Base-by-base conservation (phyloP, 2,888 invertebrate genomes). In the Polyommatus icarus region DNA sequence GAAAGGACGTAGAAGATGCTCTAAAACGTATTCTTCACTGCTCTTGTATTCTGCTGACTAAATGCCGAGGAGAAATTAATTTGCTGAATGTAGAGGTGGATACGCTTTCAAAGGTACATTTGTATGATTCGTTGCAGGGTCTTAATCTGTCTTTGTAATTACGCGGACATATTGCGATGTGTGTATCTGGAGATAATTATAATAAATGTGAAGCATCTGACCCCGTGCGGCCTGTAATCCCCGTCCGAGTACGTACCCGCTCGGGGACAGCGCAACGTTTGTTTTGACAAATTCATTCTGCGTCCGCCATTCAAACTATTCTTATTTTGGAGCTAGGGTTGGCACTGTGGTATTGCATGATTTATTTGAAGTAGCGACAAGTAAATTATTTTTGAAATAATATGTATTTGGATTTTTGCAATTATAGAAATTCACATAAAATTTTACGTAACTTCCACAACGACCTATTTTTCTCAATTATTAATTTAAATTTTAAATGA, bases 251-350 rank as follows among this genome's bases (percentile, higher is more conserved):
- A 18, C 32, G 40, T 40, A 40, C 73, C 40, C 73, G 73, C 54
- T 67, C 29, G 75, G 75, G 79, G 79, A 78, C 80, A 77, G 82
- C 79, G 80, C 78, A 85, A 87, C 86, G 89, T 87, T 87, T 90
- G 91, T 93, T 92, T 92, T 93, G 92, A 93, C 92, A 93, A 93
- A 93, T 92, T 92, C 86, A 92, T 92, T 91, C 89, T 84, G 89
- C 87, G 84, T 84, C 81, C 84, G 86, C 87, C 85, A 85, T 89
- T 87, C 87, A 83, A 85, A 87, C 90, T 89, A 91, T 91, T 90
- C 90, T 90, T 75, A 75, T 87, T 88, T 88, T 87, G 79, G 80
- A 40, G 2, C 0, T 84, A 92, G 92, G 92, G 92, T 77, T 92
- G 89, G 0, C 89, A 76, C 78, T 10, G 46, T 12, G 10, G 3